Percentiles rank a stretch among this genome's conserved stretches.
Evolutionary conservation across 2,113 vertebrate genomes (phyloP).

Genomic region (Microcebus jonahi): DNA sequence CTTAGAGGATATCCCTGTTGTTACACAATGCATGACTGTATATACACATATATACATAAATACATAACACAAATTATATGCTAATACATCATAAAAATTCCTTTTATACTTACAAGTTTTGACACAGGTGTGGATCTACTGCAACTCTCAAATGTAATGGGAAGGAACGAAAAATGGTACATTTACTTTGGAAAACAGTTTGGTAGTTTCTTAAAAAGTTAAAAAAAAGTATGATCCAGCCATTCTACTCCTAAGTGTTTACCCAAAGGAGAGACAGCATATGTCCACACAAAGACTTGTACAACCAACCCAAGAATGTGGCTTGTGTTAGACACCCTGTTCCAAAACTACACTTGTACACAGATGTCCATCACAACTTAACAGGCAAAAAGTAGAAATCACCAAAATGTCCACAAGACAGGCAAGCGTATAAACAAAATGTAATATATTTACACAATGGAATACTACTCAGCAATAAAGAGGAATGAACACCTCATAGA

Average conservation of each 20-base stretch:
- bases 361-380: not conserved
- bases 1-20: too few relatives aligned
- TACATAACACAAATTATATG: not conserved
- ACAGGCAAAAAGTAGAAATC: not conserved
- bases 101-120: not conserved
- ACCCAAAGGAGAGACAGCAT: not conserved
- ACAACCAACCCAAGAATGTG: not conserved
- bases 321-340: not conserved
- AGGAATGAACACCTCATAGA: not conserved
- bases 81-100: not conserved
- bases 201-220: not conserved
- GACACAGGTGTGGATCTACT: not conserved
- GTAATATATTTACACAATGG: too few relatives aligned
- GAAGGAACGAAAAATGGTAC: not conserved
- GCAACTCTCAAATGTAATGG: not conserved
- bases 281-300: not conserved
- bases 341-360: not conserved
- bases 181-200: not conserved
- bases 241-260: not conserved
- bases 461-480: not conserved
- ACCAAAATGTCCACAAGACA: not conserved
- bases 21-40: too few relatives aligned
- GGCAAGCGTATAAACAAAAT: not conserved
- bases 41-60: too few relatives aligned
- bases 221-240: not conserved